These are phyloP conservation scores for Nyctalus aviator DNA, from an alignment of 2,797 vertebrate genomes.

Conservation along the genomic window DNA sequence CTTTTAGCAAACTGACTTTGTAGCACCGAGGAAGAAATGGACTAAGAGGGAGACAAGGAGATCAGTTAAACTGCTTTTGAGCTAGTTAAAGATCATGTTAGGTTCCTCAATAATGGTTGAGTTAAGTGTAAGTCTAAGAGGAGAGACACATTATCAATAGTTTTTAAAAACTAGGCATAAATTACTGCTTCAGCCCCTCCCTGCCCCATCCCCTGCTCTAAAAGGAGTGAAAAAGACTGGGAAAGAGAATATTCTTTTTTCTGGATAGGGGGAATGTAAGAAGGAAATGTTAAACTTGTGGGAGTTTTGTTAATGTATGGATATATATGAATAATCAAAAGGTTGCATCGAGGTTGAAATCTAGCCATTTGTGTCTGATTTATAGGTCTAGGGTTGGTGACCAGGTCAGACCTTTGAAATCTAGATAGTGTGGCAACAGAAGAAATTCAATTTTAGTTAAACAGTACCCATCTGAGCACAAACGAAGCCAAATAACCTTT, in stretches of 20 bases:
- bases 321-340: slow-evolving; percentile 14
- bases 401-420: not conserved
- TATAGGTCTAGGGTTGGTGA: not conserved
- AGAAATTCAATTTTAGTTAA: not conserved
- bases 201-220: not conserved
- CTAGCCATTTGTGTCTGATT: not conserved
- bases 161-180: not conserved
- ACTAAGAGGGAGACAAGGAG: not conserved
- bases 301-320: not conserved
- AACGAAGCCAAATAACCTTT: not conserved
- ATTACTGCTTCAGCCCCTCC: not conserved
- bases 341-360: not conserved
- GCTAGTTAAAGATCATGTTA: not conserved
- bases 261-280: not conserved
- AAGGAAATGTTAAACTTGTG: not conserved
- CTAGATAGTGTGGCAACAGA: not conserved
- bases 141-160: not conserved
- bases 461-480: not conserved
- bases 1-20: not conserved
- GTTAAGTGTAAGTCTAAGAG: not conserved
- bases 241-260: slow-evolving; percentile 37
- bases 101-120: not conserved
- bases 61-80: not conserved
- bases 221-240: not conserved
- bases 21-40: not conserved